Evolutionary conservation across 2,797 vertebrate species (phyloP).

Genomic region (Ispidina picta): DNA sequence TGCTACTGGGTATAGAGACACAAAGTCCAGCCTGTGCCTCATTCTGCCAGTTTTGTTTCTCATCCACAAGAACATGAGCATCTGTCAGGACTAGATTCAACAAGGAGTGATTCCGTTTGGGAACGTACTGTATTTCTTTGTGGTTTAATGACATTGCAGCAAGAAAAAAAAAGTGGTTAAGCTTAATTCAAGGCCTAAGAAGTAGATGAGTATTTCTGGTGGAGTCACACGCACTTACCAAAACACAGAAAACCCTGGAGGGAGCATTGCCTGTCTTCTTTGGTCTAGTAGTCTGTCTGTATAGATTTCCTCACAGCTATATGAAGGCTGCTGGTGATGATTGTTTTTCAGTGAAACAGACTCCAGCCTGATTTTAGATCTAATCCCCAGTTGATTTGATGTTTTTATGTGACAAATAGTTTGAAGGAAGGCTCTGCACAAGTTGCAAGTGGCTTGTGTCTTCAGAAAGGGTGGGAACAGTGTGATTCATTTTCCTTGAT

Average conservation of each 20-base stretch:
- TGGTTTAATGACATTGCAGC: not conserved
- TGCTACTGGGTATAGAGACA: not conserved
- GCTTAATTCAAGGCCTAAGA: slow-evolving; percentile 17
- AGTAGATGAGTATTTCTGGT: not conserved
- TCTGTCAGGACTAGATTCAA: slow-evolving; percentile 39
- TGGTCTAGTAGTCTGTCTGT: not conserved
- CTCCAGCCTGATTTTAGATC: slow-evolving; percentile 17
- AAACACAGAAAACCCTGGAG: not conserved
- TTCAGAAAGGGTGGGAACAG: not conserved
- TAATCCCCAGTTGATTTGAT: not conserved
- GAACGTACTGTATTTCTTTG: slow-evolving; percentile 11
- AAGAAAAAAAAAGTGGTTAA: slow-evolving; percentile 15
- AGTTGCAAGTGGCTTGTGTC: not conserved
- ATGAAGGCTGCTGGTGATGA: not conserved
- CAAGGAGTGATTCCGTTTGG: slow-evolving; percentile 20
- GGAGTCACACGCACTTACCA: not conserved
- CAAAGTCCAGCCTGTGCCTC: slow-evolving; percentile 47
- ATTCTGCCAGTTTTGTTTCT: slow-evolving; percentile 32
- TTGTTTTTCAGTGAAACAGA: slow-evolving; percentile 31
- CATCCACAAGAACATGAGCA: slow-evolving; percentile 34
- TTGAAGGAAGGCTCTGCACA: not conserved
- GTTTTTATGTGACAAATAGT: slow-evolving; percentile 26
- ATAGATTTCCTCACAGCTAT: not conserved
- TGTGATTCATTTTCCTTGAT: not conserved
- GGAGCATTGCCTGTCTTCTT: not conserved